Base-by-base conservation (phyloP, 2,113 vertebrate genomes). In the Callorhinus ursinus region DNA sequence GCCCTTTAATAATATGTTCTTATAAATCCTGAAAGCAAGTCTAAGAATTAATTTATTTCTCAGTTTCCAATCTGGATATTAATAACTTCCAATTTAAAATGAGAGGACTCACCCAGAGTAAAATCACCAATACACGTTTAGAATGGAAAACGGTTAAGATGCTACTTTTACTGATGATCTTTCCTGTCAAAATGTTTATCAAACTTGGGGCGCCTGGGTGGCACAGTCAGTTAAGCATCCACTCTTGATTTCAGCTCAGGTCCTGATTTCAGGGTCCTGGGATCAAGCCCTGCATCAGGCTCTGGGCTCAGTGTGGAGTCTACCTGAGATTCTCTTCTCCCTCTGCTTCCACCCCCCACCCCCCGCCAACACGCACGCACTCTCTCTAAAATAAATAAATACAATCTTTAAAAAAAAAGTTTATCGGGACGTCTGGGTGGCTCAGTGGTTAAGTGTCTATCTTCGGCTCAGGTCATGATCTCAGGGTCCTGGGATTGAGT, bases 91-190 rank as follows among this genome's bases (percentile, higher is more conserved):
- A 74, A 92, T 79, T 76, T 81, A 95, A 86, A 65, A 85, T 91
- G 10, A 88, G 28, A 97, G 33, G 21, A 88, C 46, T 87, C 21
- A 59, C 22, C 36, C 26, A 85, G 12, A 88, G 36, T 94, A 87
- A 77, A 79, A 83, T 53, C 65, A 67, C 16, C 85, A 67, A 88
- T 19, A 80, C 7, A 69, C 24, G 49, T 67, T 79, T 79, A 94
- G 88, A 95, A 96, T 4, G 18, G 55, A 39, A 90, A 97, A 92
- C 24, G 86, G 49, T 79, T 49, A 93, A 88, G 55, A 86, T 79
- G 61, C 12, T 33, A 76, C 28, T 90, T 94, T 94, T 77, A 95
- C 33, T 74, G 15, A 80, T 5, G 19, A 92, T 39, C 28, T 53
- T 81, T 74, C 49, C n/a, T 9, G 12, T 49, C 16, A 91, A 55